Evolutionary conservation across 1,140 invertebrate genomes (phyloP).

Genomic region (Drosophila subobscura): DNA sequence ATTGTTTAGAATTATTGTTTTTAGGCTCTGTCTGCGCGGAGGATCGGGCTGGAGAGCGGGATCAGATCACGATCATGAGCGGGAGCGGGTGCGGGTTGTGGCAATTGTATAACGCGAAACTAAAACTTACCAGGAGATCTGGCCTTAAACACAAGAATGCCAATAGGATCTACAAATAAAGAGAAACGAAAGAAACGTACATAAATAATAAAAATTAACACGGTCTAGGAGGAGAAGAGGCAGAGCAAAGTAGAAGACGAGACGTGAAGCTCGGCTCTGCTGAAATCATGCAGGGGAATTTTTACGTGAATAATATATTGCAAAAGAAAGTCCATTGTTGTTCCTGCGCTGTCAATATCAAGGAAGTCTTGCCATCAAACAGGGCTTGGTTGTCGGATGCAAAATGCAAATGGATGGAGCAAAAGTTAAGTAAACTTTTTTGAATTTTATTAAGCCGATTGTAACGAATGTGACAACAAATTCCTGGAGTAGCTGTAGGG

Average conservation of each 20-base stretch:
- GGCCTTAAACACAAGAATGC: constrained; percentile 89
- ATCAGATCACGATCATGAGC: constrained; percentile 33
- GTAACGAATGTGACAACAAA: constrained; percentile 46
- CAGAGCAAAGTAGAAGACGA: background rate
- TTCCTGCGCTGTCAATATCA: constrained; percentile 35
- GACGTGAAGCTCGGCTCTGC: background rate
- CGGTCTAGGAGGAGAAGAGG: constrained; percentile 28
- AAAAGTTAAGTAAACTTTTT: constrained; percentile 40
- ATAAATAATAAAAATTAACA: constrained; percentile 78
- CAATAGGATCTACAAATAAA: constrained; percentile 87
- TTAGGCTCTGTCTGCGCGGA: constrained; percentile 12
- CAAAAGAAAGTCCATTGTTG: constrained; percentile 49
- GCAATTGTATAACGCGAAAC: constrained; percentile 58
- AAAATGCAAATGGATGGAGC: constrained; percentile 48
- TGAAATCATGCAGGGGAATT: constrained; percentile 1
- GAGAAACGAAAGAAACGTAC: constrained; percentile 80
- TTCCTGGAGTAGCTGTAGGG: constrained; percentile 8
- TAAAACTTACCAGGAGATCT: constrained; percentile 87
- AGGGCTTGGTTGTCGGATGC: constrained; percentile 23
- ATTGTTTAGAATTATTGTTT: constrained; percentile 4
- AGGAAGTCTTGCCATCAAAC: constrained; percentile 23
- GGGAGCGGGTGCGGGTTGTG: too few species aligned
- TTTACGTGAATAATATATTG: constrained; percentile 56
- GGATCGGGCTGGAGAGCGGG: constrained; percentile 24
- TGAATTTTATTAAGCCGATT: constrained; percentile 35